Evolutionary conservation across 2,113 vertebrate genomes (phyloP).

Genomic region (Ramphastos sulfuratus): DNA sequence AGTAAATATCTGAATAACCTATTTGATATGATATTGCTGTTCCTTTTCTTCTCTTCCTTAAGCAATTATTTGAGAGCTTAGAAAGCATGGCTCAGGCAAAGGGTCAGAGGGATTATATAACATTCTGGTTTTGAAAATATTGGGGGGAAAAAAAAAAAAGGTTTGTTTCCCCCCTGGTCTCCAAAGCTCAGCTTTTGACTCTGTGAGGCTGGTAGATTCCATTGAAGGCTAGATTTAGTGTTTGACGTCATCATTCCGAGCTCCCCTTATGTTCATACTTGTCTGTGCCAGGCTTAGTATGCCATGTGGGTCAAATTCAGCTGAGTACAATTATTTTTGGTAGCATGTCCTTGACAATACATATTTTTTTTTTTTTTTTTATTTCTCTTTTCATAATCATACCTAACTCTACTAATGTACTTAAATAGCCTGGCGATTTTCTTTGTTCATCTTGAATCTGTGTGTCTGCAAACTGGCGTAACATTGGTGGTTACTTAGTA

Average conservation of each 20-base stretch:
- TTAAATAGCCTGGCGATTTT: not conserved
- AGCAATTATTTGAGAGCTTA: not conserved
- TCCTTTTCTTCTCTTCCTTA: not conserved
- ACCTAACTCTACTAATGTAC: not conserved
- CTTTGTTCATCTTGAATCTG: not conserved
- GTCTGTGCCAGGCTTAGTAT: constrained; percentile 17
- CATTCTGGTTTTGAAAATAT: not conserved
- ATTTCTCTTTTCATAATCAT: not conserved
- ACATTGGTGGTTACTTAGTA: not conserved
- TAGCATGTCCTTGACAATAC: not conserved
- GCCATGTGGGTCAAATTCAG: constrained; percentile 15
- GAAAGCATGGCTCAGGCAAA: not conserved
- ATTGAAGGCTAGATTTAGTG: not conserved
- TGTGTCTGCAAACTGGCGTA: not conserved
- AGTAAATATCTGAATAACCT: not conserved
- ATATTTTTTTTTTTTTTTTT: not conserved
- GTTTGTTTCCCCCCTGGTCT: not conserved
- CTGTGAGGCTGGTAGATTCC: not conserved
- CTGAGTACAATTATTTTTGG: not conserved
- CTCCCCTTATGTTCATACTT: constrained; percentile 21
- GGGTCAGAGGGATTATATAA: not conserved
- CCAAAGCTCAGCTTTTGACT: not conserved
- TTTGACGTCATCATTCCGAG: constrained; percentile 2
- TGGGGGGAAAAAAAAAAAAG: not conserved
- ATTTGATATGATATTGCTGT: not conserved